Evolutionary conservation across 1,140 invertebrate genomes (phyloP).

Genomic region (Zaprionus lachaisei): DNA sequence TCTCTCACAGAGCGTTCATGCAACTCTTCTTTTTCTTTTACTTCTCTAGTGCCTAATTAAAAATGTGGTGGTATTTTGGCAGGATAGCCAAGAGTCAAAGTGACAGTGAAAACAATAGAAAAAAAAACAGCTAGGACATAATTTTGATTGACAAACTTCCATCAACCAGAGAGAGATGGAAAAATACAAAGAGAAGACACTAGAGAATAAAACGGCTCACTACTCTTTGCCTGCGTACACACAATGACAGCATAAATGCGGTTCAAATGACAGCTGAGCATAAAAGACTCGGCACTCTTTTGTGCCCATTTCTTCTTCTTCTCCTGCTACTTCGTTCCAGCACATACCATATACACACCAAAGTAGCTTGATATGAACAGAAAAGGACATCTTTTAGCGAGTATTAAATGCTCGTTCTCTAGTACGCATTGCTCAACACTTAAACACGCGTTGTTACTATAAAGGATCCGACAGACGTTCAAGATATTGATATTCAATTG

Average conservation of each 20-base stretch:
- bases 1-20: background rate
- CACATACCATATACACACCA: constrained; percentile 1
- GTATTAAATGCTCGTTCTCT: background rate
- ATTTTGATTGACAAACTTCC: constrained; percentile 77
- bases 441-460: background rate
- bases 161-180: constrained; percentile 39
- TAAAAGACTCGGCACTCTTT: constrained; percentile 1
- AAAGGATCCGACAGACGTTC: background rate
- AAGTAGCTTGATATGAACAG: constrained; percentile 7
- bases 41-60: constrained; percentile 42
- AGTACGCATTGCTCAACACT: background rate
- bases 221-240: constrained; percentile 6
- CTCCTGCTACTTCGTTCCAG: too few relatives aligned
- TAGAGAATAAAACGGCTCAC: constrained; percentile 8
- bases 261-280: constrained; percentile 7
- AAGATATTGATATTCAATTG: background rate
- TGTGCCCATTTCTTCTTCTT: background rate
- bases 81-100: constrained; percentile 38
- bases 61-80: constrained; percentile 11
- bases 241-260: constrained; percentile 51
- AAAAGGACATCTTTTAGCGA: background rate
- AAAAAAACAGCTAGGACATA: constrained; percentile 39
- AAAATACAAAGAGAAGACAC: background rate
- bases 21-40: background rate
- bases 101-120: constrained; percentile 66